Conservation (phyloP, 2,888 invertebrate genomes). For the Ceriagrion tenellum region DNA sequence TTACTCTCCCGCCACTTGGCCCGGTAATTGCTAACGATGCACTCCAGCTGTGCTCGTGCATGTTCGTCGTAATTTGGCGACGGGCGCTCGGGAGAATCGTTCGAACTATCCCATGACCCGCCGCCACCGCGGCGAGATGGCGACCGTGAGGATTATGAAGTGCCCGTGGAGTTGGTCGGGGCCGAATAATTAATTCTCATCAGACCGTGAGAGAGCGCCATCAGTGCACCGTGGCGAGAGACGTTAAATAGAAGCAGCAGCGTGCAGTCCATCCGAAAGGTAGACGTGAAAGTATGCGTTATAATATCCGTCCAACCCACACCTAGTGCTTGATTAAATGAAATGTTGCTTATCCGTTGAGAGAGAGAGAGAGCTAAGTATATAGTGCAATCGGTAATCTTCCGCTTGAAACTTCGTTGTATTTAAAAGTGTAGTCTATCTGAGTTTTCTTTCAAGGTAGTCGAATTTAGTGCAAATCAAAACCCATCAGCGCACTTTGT, state of each 20-base stretch:
- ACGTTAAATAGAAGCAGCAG: background rate
- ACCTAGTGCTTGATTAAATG: too few relatives aligned
- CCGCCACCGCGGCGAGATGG: background rate
- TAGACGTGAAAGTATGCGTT: background rate
- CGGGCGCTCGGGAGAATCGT: background rate
- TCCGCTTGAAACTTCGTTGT: too few relatives aligned
- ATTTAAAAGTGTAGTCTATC: too few relatives aligned
- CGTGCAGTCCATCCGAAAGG: background rate
- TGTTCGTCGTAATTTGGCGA: background rate
- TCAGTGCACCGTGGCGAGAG: background rate
- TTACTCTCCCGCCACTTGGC: background rate
- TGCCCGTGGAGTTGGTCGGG: background rate
- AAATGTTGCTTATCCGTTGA: too few relatives aligned
- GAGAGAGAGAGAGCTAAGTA: too few relatives aligned
- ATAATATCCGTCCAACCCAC: too few relatives aligned
- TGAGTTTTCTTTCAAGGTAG: too few relatives aligned
- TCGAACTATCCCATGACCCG: background rate
- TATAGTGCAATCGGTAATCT: too few relatives aligned
- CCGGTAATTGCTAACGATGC: background rate
- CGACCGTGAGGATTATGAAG: background rate
- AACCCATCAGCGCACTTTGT: too few relatives aligned
- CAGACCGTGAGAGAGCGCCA: background rate
- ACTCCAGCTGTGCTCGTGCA: background rate
- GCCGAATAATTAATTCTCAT: constrained; percentile 13
- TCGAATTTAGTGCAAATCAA: too few relatives aligned